These are phyloP conservation scores for Lomographa bimaculata DNA, from an alignment of 2,888 invertebrate species.

Conservation along the genomic window DNA sequence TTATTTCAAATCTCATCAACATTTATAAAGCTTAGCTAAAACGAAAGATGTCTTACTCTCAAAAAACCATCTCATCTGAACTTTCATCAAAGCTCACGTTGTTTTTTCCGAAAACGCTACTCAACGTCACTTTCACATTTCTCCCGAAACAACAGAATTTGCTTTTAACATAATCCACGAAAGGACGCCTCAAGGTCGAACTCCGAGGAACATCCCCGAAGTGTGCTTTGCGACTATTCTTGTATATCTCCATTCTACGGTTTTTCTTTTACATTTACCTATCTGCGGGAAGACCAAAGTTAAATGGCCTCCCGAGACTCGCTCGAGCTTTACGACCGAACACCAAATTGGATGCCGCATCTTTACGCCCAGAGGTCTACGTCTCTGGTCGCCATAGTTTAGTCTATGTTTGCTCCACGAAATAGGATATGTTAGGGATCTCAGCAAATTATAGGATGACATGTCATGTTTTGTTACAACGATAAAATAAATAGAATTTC, in stretches of 20 bases:
- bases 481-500: conserved; percentile 36
- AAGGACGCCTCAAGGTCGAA: conserved; percentile 29
- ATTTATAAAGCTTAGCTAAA: no score
- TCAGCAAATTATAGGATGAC: conserved; percentile 38
- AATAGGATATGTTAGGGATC: conserved; percentile 34
- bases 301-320: conserved; percentile 34
- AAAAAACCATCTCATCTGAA: conserved; percentile 8
- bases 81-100: conserved; percentile 18
- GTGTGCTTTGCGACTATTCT: conserved; percentile 35
- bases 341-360: conserved; percentile 33
- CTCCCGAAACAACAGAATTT: conserved; percentile 24
- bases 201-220: conserved; percentile 29
- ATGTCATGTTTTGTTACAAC: conserved; percentile 36
- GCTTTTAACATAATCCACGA: conserved; percentile 26
- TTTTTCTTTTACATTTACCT: conserved; percentile 36
- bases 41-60: no score
- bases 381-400: conserved; percentile 24
- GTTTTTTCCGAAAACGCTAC: conserved; percentile 16
- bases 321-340: conserved; percentile 31
- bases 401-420: conserved; percentile 28
- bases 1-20: no score
- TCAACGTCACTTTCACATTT: conserved; percentile 19
- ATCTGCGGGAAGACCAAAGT: conserved; percentile 33
- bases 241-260: conserved; percentile 29
- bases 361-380: conserved; percentile 29